Evolutionary conservation across 1,140 invertebrate species (phyloP).

Genomic region (Achroia grisella): DNA sequence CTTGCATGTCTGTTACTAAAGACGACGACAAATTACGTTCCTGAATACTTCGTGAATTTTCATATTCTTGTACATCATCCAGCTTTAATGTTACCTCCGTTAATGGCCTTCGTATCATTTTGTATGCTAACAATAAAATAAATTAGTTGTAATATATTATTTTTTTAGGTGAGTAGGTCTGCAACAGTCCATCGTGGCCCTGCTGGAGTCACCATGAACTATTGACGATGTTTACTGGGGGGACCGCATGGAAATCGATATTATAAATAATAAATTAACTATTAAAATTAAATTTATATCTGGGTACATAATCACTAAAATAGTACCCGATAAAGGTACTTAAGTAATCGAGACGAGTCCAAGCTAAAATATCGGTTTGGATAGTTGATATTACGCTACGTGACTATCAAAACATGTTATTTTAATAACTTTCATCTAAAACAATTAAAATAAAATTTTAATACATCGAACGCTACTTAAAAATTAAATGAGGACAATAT

Average conservation of each 20-base stretch:
- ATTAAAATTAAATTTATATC: neutral
- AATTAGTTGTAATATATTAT: neutral
- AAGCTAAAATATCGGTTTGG: neutral
- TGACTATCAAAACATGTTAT: too few species aligned
- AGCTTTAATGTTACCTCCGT: conserved; percentile 85
- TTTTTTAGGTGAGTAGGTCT: neutral
- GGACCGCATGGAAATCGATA: too few species aligned
- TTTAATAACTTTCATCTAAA: too few species aligned
- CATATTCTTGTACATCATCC: conserved; percentile 85
- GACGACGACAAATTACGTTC: conserved; percentile 51
- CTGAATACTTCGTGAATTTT: conserved; percentile 72
- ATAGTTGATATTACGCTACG: too few species aligned
- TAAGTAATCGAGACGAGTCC: neutral
- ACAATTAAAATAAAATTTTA: too few species aligned
- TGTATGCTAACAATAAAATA: conserved; percentile 10
- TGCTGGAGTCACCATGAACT: too few species aligned
- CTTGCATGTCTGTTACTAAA: conserved; percentile 71
- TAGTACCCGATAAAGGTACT: too few species aligned
- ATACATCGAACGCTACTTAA: too few species aligned
- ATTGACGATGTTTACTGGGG: too few species aligned
- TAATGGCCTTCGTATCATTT: conserved; percentile 84
- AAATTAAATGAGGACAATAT: too few species aligned
- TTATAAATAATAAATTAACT: neutral
- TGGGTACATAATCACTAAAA: neutral
- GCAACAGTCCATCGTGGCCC: neutral